Evolutionary conservation across 2,113 vertebrate species (phyloP).

Genomic region (Callopanchax toddi): DNA sequence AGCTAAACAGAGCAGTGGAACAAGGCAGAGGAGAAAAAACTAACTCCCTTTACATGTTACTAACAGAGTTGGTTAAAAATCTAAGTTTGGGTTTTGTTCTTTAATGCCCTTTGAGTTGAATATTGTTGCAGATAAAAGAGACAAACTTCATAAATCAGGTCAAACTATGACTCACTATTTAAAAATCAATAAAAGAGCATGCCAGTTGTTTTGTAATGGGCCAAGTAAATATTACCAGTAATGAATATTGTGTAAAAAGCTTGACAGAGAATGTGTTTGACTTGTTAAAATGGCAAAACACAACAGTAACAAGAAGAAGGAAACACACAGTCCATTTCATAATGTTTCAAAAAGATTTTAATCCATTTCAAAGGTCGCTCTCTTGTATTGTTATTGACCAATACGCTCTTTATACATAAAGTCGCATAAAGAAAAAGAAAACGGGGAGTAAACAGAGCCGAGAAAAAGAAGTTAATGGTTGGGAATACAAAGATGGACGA

Average conservation of each 20-base stretch:
- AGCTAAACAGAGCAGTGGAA: slow-evolving; percentile 14
- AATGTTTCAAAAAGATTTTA: neutral
- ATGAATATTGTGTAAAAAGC: no score
- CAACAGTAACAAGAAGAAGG: neutral
- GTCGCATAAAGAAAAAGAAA: neutral
- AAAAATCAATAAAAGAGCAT: slow-evolving; percentile 6
- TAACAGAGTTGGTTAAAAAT: neutral
- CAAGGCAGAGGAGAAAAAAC: neutral
- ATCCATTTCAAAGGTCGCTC: neutral
- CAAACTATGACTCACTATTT: neutral
- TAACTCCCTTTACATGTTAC: slow-evolving; percentile 18
- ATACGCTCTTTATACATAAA: neutral
- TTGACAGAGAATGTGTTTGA: neutral
- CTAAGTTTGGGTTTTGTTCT: neutral
- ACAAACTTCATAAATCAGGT: no score
- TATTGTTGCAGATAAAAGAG: neutral
- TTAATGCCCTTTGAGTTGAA: neutral
- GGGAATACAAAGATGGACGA: slow-evolving; percentile 15
- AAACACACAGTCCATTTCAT: neutral
- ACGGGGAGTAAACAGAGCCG: neutral
- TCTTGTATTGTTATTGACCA: neutral
- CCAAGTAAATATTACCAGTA: neutral
- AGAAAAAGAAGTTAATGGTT: neutral
- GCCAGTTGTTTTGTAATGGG: neutral
- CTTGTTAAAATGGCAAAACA: slow-evolving; percentile 1